These are phyloP conservation scores for Brachionus koreanus DNA, from an alignment of 1,140 invertebrate species.

Conservation along the genomic window DNA sequence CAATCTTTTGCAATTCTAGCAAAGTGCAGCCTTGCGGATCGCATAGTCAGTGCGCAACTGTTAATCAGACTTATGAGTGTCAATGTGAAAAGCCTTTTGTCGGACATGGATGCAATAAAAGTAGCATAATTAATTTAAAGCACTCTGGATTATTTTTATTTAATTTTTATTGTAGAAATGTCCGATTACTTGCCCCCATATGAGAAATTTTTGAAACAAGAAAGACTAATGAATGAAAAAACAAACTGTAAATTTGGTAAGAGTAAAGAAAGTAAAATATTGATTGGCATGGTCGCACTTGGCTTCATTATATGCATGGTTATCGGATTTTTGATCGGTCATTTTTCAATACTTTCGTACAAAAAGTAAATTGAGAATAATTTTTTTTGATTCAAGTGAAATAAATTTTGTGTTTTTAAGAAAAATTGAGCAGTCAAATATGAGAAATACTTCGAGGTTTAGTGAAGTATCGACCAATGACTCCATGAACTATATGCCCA, in stretches of 20 bases:
- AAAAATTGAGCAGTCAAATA: not conserved
- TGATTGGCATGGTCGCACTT: constrained; percentile 1
- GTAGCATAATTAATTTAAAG: too few species aligned
- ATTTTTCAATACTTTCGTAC: constrained; percentile 13
- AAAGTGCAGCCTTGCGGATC: not conserved
- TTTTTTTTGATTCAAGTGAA: not conserved
- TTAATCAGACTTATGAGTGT: constrained; percentile 29
- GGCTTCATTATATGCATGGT: not conserved
- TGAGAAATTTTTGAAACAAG: not conserved
- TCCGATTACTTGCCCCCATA: not conserved
- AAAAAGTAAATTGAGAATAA: not conserved
- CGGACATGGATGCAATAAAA: constrained; percentile 30
- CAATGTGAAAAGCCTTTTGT: constrained; percentile 14
- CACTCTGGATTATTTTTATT: too few species aligned
- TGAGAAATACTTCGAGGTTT: not conserved
- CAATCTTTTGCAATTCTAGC: not conserved
- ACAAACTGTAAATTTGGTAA: constrained; percentile 40
- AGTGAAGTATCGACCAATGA: constrained; percentile 3
- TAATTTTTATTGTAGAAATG: not conserved
- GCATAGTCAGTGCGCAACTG: constrained; percentile 11
- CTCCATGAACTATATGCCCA: constrained; percentile 22
- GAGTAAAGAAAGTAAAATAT: constrained; percentile 40
- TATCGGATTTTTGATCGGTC: constrained; percentile 12
- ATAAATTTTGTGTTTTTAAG: not conserved
- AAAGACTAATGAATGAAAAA: constrained; percentile 1